Base-by-base conservation (phyloP, 2,888 invertebrate genomes). In the Euzetes globulus region DNA sequence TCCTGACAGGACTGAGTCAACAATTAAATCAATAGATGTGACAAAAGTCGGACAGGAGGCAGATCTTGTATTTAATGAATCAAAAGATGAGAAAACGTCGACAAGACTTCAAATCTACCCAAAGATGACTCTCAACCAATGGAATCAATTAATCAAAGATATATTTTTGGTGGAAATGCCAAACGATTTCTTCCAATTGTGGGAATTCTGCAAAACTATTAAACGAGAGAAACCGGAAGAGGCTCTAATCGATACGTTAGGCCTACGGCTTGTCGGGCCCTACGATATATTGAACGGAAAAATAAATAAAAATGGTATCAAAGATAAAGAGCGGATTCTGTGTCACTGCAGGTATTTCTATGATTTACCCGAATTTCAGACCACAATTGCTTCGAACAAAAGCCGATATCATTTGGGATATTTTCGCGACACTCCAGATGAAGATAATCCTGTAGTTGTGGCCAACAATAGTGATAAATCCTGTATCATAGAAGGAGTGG, bases 321-420 rank as follows among this genome's bases (percentile, higher is more conserved):
- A 80, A 75, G 79, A 78, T n/a, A 73, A 77, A 13, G 80, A 81
- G 19, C 52, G 75, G 5, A 91, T 89, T 81, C 85, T 93, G 70
- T 83, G 88, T 13, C 93, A 95, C 82, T 94, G 92, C 91, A 87
- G 97, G 79, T 96, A 91, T 83, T 93, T 87, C 82, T 93, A 90
- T 83, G 97, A 98, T 85, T 92, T 94, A 13, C 96, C 97, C 13
- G 96, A 97, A 83, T 91, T 95, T 83, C 91, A 93, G 84, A 85
- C 85, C 33, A 81, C 84, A 19, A 15, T 63, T 7, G 19, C 58
- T 19, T 70, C 33, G 3, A 33, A 29, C 22, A 22, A 60, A 41
- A 37, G 22, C 70, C n/a, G 68, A 33, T 37, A 73, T 60, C 70
- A 72, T 76, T 72, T 63, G 1, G 75, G 58, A 17, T 76, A 76